Conservation (phyloP, 2,113 vertebrate genomes). For the Ptychochromis oligacanthus region DNA sequence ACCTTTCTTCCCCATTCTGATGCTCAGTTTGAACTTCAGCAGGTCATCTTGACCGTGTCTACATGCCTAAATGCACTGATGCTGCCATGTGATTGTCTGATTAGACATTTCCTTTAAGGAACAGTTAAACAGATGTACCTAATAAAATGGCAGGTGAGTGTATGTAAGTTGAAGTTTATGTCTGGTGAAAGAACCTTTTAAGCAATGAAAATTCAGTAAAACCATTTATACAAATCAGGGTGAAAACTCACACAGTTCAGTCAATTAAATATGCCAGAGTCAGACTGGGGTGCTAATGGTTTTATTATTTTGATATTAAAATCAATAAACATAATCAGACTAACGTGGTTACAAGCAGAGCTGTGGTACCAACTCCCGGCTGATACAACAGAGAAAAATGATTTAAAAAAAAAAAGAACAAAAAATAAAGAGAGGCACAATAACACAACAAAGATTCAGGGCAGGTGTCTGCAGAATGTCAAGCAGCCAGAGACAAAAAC, state of each 20-base stretch:
- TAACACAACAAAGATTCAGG: constrained; percentile 68
- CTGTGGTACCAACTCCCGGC: constrained; percentile 81
- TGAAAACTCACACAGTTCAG: background rate
- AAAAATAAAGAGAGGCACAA: constrained; percentile 69
- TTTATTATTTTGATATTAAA: constrained; percentile 85
- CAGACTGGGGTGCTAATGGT: constrained; percentile 76
- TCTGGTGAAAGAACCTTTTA: background rate
- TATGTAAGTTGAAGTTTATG: background rate
- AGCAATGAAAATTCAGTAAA: background rate
- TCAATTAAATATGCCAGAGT: constrained; percentile 10
- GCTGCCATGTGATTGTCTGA: background rate
- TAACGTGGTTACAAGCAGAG: constrained; percentile 85
- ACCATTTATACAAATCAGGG: background rate
- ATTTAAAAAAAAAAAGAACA: constrained; percentile 44
- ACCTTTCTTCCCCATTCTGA: background rate
- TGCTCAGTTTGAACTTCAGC: too few species aligned
- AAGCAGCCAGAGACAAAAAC: constrained; percentile 63
- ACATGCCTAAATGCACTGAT: background rate
- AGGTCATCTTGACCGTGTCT: background rate
- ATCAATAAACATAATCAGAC: constrained; percentile 85
- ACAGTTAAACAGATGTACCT: background rate
- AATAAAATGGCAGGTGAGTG: background rate
- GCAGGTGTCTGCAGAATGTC: constrained; percentile 61
- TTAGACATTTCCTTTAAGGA: background rate
- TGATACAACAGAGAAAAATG: constrained; percentile 79